Conservation (phyloP, 2,113 vertebrate genomes). For the Paraplagusia blochii region DNA sequence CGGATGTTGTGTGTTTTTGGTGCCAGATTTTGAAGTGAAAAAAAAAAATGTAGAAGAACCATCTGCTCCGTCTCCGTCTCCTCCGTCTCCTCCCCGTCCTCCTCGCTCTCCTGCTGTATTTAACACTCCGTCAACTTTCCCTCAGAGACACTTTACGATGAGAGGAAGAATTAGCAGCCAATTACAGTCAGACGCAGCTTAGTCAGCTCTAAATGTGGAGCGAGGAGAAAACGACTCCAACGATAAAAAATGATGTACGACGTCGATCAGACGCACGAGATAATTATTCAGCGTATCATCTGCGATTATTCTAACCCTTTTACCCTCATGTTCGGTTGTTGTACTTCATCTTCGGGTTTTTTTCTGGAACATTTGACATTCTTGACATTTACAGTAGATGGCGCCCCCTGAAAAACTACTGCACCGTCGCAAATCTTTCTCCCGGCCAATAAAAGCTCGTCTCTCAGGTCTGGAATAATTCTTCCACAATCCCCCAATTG, state of each 20-base stretch:
- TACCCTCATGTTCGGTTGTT: no score
- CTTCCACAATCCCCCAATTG: no score
- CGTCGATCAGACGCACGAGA: neutral
- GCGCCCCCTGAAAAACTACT: no score
- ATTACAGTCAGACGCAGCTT: constrained; percentile 24
- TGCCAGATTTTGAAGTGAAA: constrained; percentile 32
- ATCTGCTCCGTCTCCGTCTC: constrained; percentile 32
- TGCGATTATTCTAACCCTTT: no score
- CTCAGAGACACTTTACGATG: constrained; percentile 41
- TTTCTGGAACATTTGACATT: no score
- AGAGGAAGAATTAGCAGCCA: constrained; percentile 45
- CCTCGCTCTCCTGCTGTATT: constrained; percentile 8
- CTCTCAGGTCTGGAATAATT: no score
- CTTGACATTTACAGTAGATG: neutral
- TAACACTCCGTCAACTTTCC: constrained; percentile 36
- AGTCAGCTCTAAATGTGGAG: constrained; percentile 13
- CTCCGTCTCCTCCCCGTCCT: neutral
- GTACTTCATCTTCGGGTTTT: no score
- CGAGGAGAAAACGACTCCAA: constrained; percentile 32
- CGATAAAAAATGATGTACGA: neutral
- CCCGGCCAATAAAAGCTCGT: no score
- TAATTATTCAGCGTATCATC: neutral
- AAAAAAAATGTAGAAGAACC: no score
- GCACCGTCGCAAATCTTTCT: no score
- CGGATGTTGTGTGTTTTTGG: constrained; percentile 5